Evolutionary conservation across 1,140 invertebrate species (phyloP).

Genomic region (Episyrphus balteatus): DNA sequence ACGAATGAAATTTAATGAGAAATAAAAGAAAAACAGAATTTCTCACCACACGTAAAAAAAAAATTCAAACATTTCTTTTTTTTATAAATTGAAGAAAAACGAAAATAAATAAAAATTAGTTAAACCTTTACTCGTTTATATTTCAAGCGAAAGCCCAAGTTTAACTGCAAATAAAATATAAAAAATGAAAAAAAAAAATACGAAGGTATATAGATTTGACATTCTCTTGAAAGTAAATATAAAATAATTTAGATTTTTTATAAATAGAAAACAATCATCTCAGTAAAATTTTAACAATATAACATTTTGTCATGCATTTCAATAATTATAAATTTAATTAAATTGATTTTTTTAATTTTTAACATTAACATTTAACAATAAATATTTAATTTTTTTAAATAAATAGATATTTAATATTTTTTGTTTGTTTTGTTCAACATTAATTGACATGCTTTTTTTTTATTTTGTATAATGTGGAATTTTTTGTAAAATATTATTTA

Average conservation of each 20-base stretch:
- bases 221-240: neutral
- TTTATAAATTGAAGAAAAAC: too few species aligned
- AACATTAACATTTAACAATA: too few species aligned
- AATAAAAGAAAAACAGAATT: too few species aligned
- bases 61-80: too few species aligned
- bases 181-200: constrained; percentile 7
- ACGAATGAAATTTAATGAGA: too few species aligned
- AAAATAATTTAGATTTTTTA: neutral
- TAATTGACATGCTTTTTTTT: too few species aligned
- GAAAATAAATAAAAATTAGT: too few species aligned
- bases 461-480: too few species aligned
- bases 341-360: neutral
- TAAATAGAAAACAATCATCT: neutral
- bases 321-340: neutral
- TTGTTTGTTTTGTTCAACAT: too few species aligned
- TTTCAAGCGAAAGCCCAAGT: constrained; percentile 10
- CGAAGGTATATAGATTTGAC: constrained; percentile 2
- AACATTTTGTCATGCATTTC: constrained; percentile 8
- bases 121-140: constrained; percentile 9
- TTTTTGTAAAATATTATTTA: too few species aligned
- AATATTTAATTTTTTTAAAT: neutral
- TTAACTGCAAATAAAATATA: constrained; percentile 9
- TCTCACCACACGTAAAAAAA: too few species aligned
- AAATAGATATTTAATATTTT: too few species aligned
- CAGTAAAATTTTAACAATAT: neutral